phyloP scores from a whole-genome alignment of 2,113 vertebrate species.

The Atherinomorus stipes region DNA sequence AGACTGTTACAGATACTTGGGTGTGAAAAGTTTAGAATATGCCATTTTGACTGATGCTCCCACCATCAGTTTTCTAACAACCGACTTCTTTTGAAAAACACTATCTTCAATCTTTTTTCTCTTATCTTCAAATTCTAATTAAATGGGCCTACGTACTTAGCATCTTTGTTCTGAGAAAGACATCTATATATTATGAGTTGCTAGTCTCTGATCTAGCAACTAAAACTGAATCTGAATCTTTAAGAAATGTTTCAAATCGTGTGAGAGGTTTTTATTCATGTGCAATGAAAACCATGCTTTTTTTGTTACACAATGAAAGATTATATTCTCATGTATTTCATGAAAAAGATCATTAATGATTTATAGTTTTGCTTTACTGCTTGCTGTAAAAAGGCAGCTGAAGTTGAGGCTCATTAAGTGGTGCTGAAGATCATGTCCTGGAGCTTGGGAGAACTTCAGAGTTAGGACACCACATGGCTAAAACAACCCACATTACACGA shows the following conservation, averaged over 20 bases:
- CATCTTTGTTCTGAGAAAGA: too few species aligned
- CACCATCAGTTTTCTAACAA: too few species aligned
- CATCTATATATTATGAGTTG: too few species aligned
- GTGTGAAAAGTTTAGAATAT: too few species aligned
- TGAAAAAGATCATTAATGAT: slow-evolving; percentile 29
- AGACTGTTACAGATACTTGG: too few species aligned
- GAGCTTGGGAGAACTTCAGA: slow-evolving; percentile 48
- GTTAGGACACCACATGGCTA: slow-evolving; percentile 30
- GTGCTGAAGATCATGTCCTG: slow-evolving; percentile 40
- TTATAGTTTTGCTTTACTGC: slow-evolving; percentile 46
- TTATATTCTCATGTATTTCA: slow-evolving; percentile 4
- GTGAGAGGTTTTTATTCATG: slow-evolving; percentile 1
- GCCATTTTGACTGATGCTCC: too few species aligned
- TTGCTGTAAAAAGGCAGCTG: slow-evolving; percentile 32
- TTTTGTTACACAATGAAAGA: not conserved
- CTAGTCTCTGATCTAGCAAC: too few species aligned
- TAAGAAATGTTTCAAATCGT: not conserved
- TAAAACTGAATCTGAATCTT: too few species aligned
- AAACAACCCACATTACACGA: slow-evolving; percentile 54
- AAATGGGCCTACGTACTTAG: too few species aligned
- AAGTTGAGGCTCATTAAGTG: slow-evolving; percentile 49
- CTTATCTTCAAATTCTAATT: too few species aligned
- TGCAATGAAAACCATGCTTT: slow-evolving; percentile 6
- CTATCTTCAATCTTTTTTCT: too few species aligned
- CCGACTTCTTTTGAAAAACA: too few species aligned